Evolutionary conservation across 2,113 vertebrate genomes (phyloP).

Genomic region (Solenodon paradoxus): DNA sequence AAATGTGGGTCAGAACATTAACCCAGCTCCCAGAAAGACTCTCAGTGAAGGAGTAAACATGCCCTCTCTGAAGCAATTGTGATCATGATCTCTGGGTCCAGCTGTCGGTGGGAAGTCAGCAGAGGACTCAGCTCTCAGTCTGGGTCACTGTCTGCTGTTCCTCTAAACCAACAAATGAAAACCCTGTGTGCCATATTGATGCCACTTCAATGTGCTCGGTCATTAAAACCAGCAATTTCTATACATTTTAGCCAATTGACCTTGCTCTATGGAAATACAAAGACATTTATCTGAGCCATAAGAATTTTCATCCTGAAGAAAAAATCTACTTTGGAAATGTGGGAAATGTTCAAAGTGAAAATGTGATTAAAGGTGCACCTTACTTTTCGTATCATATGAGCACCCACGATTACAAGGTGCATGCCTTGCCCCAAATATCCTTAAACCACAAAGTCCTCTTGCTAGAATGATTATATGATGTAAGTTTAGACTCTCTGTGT

Average conservation of each 20-base stretch:
- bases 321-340: background rate
- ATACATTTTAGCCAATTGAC: background rate
- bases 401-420: background rate
- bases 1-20: background rate
- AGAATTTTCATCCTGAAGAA: background rate
- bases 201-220: too few species aligned
- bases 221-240: background rate
- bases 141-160: background rate
- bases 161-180: background rate
- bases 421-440: background rate
- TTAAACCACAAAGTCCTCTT: background rate
- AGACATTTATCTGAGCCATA: background rate
- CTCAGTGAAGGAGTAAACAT: too few species aligned
- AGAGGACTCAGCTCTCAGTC: background rate
- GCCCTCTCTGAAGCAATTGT: rapidly evolving
- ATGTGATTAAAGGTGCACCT: background rate
- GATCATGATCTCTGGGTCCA: too few species aligned
- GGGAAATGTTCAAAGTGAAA: background rate
- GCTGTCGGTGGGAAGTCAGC: too few species aligned
- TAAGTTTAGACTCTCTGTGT: background rate
- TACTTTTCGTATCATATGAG: background rate
- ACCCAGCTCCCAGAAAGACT: background rate
- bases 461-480: background rate
- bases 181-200: too few species aligned
- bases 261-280: background rate